Conservation (phyloP, 2,113 vertebrate species). For the Catagonus wagneri region DNA sequence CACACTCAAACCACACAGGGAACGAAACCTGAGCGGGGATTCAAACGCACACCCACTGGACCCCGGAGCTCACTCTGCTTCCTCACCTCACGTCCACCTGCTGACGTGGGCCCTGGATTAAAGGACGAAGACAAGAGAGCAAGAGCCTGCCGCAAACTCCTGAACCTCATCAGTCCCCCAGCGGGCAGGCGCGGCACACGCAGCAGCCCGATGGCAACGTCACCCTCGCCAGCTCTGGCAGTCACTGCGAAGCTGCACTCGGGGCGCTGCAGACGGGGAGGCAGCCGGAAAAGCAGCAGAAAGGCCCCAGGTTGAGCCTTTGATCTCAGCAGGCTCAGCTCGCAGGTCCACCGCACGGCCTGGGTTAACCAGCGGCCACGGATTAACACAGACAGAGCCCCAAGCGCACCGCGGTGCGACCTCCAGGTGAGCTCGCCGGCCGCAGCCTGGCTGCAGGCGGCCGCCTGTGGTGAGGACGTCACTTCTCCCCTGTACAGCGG, state of each 20-base stretch:
- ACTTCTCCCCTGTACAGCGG: neutral
- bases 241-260: slow-evolving; percentile 24
- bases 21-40: fast-evolving
- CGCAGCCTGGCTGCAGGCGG: neutral
- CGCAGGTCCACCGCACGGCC: slow-evolving; percentile 57
- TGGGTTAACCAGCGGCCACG: slow-evolving; percentile 39
- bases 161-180: neutral
- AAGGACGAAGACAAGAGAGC: fast-evolving
- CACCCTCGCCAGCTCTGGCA: neutral
- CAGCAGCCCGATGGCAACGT: neutral
- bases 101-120: fast-evolving
- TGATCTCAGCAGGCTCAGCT: slow-evolving; percentile 73
- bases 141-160: too few species aligned
- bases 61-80: fast-evolving
- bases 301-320: slow-evolving; percentile 66
- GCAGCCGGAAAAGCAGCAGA: slow-evolving; percentile 69
- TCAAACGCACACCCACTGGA: fast-evolving
- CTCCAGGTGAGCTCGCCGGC: neutral
- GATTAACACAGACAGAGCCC: slow-evolving; percentile 27
- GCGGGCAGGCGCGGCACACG: neutral
- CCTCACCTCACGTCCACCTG: neutral
- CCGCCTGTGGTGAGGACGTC: neutral
- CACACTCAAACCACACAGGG: fast-evolving
- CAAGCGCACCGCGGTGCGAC: neutral
- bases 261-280: neutral